Evolutionary conservation across 2,113 vertebrate species (phyloP).

Genomic region (Actenoides hombroni): DNA sequence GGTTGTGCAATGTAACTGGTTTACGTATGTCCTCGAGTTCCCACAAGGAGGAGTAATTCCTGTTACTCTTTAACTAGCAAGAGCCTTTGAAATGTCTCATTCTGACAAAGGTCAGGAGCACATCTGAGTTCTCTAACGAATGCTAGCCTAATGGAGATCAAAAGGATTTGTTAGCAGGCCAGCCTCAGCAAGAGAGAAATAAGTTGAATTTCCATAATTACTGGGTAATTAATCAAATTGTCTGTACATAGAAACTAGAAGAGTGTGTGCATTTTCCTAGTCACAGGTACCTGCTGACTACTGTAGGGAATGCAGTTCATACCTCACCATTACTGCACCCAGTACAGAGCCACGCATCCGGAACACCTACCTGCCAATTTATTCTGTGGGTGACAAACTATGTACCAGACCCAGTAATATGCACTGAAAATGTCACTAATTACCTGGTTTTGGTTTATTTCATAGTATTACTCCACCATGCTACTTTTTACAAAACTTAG

Average conservation of each 20-base stretch:
- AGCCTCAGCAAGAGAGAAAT: not conserved
- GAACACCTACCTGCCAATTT: fast-evolving
- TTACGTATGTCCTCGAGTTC: not conserved
- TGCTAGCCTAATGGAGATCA: not conserved
- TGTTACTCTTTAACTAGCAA: slow-evolving; percentile 48
- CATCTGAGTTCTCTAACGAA: not conserved
- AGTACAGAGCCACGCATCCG: not conserved
- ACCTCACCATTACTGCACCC: not conserved
- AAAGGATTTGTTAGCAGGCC: not conserved
- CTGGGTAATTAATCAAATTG: slow-evolving; percentile 14
- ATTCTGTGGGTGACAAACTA: not conserved
- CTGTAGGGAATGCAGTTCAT: not conserved
- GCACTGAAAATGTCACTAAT: not conserved
- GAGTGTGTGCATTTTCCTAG: not conserved
- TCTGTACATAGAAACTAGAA: not conserved
- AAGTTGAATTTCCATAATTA: slow-evolving; percentile 17
- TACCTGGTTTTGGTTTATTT: not conserved
- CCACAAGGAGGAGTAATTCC: not conserved
- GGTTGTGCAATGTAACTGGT: not conserved
- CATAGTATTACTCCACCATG: not conserved
- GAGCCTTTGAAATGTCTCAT: not conserved
- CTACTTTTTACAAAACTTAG: not conserved
- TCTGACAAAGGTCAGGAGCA: slow-evolving; percentile 35
- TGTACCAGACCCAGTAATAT: not conserved
- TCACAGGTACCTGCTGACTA: not conserved